Conservation (phyloP, 2,888 invertebrate species). For the Rhodophaea formosa region DNA sequence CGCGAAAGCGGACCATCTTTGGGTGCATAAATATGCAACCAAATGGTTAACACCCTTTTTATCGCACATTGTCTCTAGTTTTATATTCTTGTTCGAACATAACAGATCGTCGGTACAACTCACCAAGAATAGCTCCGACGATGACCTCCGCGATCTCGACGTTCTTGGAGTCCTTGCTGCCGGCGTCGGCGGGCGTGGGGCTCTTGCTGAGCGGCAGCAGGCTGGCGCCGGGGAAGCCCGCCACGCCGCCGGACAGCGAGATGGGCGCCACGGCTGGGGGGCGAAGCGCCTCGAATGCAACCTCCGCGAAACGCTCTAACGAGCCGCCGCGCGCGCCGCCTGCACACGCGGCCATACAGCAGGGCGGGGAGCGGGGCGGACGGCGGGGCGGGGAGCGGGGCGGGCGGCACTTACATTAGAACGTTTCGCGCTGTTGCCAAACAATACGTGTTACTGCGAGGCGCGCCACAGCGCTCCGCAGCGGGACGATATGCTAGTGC, state of each 20-base stretch:
- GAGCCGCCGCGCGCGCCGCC: constrained; percentile 78
- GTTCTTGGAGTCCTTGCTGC: constrained; percentile 91
- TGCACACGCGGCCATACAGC: constrained; percentile 25
- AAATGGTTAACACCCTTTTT: no score
- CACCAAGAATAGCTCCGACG: constrained; percentile 97
- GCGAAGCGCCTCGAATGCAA: constrained; percentile 87
- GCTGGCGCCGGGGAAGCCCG: constrained; percentile 83
- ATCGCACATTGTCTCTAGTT: no score
- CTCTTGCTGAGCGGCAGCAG: constrained; percentile 90
- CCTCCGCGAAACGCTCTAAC: constrained; percentile 88
- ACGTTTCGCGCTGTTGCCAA: constrained; percentile 72
- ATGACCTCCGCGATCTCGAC: constrained; percentile 97
- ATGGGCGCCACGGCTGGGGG: constrained; percentile 88
- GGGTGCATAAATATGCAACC: no score
- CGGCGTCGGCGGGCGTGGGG: constrained; percentile 88
- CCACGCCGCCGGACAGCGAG: constrained; percentile 87
- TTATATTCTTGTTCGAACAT: no score
- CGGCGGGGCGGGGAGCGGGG: constrained; percentile 22
- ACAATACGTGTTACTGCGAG: constrained; percentile 41
- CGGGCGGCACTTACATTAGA: constrained; percentile 53
- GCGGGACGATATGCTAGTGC: constrained; percentile 37
- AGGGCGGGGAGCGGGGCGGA: constrained; percentile 23
- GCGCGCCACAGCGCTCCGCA: constrained; percentile 35
- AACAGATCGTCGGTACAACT: constrained; percentile 38
- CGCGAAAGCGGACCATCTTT: no score